phyloP scores from a whole-genome alignment of 2,888 invertebrate genomes.

The Stenotaenia linearis region DNA sequence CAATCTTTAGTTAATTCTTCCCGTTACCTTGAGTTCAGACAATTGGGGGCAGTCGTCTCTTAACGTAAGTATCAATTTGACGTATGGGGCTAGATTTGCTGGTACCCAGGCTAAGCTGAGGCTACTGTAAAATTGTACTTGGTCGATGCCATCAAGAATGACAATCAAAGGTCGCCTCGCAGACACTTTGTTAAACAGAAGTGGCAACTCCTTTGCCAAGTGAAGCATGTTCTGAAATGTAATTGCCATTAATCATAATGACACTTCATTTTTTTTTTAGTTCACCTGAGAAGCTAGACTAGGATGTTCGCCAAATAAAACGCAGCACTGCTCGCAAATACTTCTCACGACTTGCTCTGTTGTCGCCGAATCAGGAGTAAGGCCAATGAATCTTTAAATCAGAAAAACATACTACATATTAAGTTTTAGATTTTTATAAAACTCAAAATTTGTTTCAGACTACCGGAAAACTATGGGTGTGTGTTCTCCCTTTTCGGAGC shows the following conservation, averaged over 20 bases:
- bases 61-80: slow-evolving; percentile 69
- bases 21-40: slow-evolving; percentile 44
- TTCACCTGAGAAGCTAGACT: slow-evolving; percentile 32
- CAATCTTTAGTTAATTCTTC: neutral
- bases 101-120: slow-evolving; percentile 70
- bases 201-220: slow-evolving; percentile 51
- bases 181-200: slow-evolving; percentile 55
- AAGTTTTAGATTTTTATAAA: neutral
- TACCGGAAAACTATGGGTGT: slow-evolving; percentile 52
- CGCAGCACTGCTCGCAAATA: slow-evolving; percentile 57
- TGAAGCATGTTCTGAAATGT: neutral
- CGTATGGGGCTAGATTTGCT: slow-evolving; percentile 62
- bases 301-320: slow-evolving; percentile 52
- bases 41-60: slow-evolving; percentile 55
- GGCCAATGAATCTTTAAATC: slow-evolving; percentile 41
- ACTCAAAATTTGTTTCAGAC: slow-evolving; percentile 43
- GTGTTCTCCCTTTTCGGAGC: slow-evolving; percentile 47
- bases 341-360: slow-evolving; percentile 53
- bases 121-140: slow-evolving; percentile 54
- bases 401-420: neutral
- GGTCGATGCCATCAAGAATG: slow-evolving; percentile 70
- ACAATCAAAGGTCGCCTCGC: slow-evolving; percentile 54
- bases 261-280: neutral
- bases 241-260: neutral
- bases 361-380: slow-evolving; percentile 61